phyloP scores from a whole-genome alignment of 2,797 vertebrate species.

The Sebastes taczanowskii region DNA sequence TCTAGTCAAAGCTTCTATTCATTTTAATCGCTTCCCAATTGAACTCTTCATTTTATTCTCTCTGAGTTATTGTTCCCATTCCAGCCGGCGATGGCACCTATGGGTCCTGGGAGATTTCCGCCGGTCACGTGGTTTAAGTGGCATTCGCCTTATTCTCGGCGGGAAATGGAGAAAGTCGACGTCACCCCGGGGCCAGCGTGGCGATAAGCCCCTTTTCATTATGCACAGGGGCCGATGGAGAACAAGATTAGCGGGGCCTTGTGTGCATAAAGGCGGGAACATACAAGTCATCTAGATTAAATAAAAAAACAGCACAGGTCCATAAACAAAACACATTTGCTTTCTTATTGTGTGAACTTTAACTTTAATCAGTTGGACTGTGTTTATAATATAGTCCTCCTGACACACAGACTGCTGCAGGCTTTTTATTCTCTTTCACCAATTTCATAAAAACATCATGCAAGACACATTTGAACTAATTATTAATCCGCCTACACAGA shows the following conservation, averaged over 20 bases:
- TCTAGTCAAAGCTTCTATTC: conserved; percentile 92
- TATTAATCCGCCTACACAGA: conserved; percentile 1
- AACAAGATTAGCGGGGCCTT: conserved; percentile 70
- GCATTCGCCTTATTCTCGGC: conserved; percentile 65
- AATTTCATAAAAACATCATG: neutral
- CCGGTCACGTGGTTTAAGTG: conserved; percentile 76
- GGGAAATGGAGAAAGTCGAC: conserved; percentile 74
- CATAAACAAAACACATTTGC: conserved; percentile 63
- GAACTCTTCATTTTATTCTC: conserved; percentile 84
- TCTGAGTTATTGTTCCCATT: conserved; percentile 71
- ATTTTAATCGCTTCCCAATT: conserved; percentile 95
- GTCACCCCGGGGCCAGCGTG: conserved; percentile 78
- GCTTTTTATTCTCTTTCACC: neutral
- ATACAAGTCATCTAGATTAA: conserved; percentile 77
- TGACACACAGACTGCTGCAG: conserved; percentile 11
- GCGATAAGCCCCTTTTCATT: conserved; percentile 85
- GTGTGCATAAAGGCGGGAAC: conserved; percentile 75
- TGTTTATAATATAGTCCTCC: neutral
- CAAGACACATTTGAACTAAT: conserved; percentile 18
- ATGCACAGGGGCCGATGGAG: conserved; percentile 78
- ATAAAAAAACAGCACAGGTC: conserved; percentile 50
- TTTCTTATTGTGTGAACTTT: conserved; percentile 63
- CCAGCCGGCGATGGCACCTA: conserved; percentile 59
- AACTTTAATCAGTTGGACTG: conserved; percentile 48
- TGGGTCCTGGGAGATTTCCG: conserved; percentile 69